Conservation (phyloP, 53 echinoderm and acorn worm species). For the Henricia sp. region DNA sequence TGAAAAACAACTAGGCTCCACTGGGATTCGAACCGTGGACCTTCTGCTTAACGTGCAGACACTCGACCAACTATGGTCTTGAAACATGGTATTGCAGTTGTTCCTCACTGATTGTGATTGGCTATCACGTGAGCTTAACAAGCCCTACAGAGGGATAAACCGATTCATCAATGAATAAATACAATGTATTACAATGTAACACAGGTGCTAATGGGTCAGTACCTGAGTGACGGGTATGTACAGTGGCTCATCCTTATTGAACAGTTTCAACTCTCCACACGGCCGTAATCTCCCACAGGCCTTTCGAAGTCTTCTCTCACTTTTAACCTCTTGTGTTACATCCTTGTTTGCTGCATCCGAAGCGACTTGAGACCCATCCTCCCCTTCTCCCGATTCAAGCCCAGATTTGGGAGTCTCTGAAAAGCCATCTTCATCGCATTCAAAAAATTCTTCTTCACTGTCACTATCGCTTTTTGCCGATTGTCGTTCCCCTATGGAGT, state of each 20-base stretch:
- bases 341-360: constrained; percentile 9
- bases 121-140: too few relatives aligned
- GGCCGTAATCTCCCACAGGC: constrained; percentile 84
- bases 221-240: constrained; percentile 98
- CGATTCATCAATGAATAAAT: too few relatives aligned
- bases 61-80: too few relatives aligned
- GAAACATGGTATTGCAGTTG: too few relatives aligned
- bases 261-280: constrained; percentile 80
- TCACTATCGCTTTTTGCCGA: constrained; percentile 53
- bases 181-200: too few relatives aligned
- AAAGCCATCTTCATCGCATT: constrained; percentile 74
- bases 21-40: too few relatives aligned
- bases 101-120: too few relatives aligned
- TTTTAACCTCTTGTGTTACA: background rate
- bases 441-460: constrained; percentile 96
- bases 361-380: background rate
- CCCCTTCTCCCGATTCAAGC: constrained; percentile 22
- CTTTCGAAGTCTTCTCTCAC: constrained; percentile 35
- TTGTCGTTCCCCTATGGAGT: background rate
- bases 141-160: too few relatives aligned
- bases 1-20: too few relatives aligned
- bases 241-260: constrained; percentile 74
- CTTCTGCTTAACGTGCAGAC: too few relatives aligned
- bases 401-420: constrained; percentile 7
- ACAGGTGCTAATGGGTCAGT: background rate